A percentile compares a stretch with the other conserved stretches of the same genome.
Conservation (phyloP, 92 coral and sea anemone genomes). For the Porites rus region DNA sequence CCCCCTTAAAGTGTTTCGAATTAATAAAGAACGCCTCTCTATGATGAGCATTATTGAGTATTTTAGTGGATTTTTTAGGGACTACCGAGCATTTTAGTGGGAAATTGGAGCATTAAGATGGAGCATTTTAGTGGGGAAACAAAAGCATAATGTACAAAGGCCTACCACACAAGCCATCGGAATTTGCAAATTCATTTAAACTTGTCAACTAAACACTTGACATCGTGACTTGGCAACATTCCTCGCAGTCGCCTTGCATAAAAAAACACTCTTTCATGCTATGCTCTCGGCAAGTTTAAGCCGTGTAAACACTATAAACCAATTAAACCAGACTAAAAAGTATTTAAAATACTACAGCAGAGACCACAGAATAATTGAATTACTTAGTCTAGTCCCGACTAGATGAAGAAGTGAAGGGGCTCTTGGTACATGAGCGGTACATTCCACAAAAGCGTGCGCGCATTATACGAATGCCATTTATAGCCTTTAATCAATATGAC, state of each 20-base stretch:
- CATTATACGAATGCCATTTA: conserved; percentile 1
- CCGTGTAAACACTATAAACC: not conserved
- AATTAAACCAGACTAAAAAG: not conserved
- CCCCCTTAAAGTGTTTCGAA: too few relatives aligned
- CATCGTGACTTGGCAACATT: not conserved
- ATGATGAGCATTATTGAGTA: too few relatives aligned
- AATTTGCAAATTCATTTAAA: not conserved
- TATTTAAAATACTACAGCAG: not conserved
- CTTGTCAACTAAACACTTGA: not conserved
- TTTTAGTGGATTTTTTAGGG: too few relatives aligned
- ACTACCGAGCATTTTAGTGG: too few relatives aligned
- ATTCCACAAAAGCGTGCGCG: not conserved
- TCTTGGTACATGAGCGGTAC: not conserved
- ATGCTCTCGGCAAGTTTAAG: not conserved
- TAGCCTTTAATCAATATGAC: not conserved
- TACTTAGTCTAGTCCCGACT: not conserved
- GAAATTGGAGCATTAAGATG: too few relatives aligned
- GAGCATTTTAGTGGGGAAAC: too few relatives aligned
- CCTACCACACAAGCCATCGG: not conserved
- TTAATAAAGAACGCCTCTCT: too few relatives aligned
- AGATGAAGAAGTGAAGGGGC: not conserved
- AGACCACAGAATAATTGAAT: conserved; percentile 3
- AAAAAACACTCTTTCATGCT: not conserved
- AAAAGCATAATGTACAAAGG: not conserved
- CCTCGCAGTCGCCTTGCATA: not conserved